Base-by-base conservation (phyloP, 2,888 invertebrate species). In the Eupithecia pulchellata region DNA sequence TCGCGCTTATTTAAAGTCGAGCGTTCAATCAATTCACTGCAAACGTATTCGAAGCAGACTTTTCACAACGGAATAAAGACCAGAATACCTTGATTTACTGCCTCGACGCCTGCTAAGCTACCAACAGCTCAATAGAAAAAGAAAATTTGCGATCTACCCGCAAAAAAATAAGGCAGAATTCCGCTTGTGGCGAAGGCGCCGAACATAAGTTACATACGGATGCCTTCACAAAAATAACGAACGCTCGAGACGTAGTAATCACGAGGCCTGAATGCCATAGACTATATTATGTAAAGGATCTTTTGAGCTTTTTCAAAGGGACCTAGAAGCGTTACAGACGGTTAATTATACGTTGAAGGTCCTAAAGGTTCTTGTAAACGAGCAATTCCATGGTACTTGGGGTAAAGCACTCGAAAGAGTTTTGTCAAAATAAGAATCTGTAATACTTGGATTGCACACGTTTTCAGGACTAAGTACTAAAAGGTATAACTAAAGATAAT, bases 171-270 rank as follows among this genome's bases (percentile, higher is more conserved):
- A 71, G 77, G 84, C 72, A 62, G 68, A 79, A 63, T 78, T 75
- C 84, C 42, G 77, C 74, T 64, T 71, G 82, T 57, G 55, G 62
- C 39, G 61, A 39, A 77, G 82, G 80, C 81, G 78, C 79, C 78
- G 79, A 84, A 84, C 84, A 81, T 84, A 86, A 86, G 84, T 89
- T 90, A 89, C 86, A 87, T 89, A 91, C 93, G 94, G 89, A 88
- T 93, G 91, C 92, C 89, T 94, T 89, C 91, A 93, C 94, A 92
- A 93, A 94, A 94, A 94, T 94, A 94, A 94, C 93, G 93, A 94
- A 91, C 89, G 75, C 34, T 83, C 83, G 86, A 86, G 88, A 88
- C 83, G 83, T 85, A 86, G 89, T 90, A 89, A 90, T 91, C 91
- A 89, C 82, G 86, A 81, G 85, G 84, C 83, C 81, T 90, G 91